phyloP scores from a whole-genome alignment of 1,140 invertebrate species.

The Brachionus manjavacas region DNA sequence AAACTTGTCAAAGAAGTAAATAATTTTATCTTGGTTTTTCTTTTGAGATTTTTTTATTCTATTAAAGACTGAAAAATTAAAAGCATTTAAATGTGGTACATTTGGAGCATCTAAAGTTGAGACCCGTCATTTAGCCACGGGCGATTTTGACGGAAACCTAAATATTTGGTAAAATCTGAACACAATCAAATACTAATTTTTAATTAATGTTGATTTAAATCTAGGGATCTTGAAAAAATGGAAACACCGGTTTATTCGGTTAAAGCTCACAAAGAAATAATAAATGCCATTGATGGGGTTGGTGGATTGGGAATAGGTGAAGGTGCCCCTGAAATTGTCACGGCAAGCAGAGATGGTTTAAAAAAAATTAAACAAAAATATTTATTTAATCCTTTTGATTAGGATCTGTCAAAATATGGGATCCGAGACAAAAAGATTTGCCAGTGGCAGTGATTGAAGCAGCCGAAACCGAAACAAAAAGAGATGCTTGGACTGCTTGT shows the following conservation, averaged over 20 bases:
- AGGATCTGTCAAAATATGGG: slow-evolving; percentile 89
- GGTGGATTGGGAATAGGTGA: slow-evolving; percentile 75
- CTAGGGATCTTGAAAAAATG: slow-evolving; percentile 69
- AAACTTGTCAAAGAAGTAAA: slow-evolving; percentile 66
- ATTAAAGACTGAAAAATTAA: slow-evolving; percentile 66
- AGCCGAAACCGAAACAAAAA: slow-evolving; percentile 57
- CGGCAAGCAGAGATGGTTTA: slow-evolving; percentile 81
- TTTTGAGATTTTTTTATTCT: slow-evolving; percentile 40
- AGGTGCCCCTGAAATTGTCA: slow-evolving; percentile 87
- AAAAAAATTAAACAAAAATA: no score
- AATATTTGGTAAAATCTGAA: slow-evolving; percentile 64
- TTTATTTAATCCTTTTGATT: not conserved
- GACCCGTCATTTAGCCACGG: slow-evolving; percentile 76
- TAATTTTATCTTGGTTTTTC: not conserved
- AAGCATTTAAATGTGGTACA: slow-evolving; percentile 83
- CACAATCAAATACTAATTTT: not conserved
- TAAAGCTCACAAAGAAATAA: slow-evolving; percentile 77
- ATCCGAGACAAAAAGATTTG: slow-evolving; percentile 72
- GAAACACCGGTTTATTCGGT: slow-evolving; percentile 71
- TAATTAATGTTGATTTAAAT: slow-evolving; percentile 49
- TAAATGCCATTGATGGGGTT: slow-evolving; percentile 86
- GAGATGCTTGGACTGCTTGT: slow-evolving; percentile 80
- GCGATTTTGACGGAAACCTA: slow-evolving; percentile 80
- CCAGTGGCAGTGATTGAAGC: slow-evolving; percentile 83
- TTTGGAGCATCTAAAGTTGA: slow-evolving; percentile 75